A percentile compares a stretch with the other conserved stretches of the same genome.
These are phyloP conservation scores for Eupeodes corollae DNA, from an alignment of 1,140 invertebrate genomes.

Conservation along the genomic window DNA sequence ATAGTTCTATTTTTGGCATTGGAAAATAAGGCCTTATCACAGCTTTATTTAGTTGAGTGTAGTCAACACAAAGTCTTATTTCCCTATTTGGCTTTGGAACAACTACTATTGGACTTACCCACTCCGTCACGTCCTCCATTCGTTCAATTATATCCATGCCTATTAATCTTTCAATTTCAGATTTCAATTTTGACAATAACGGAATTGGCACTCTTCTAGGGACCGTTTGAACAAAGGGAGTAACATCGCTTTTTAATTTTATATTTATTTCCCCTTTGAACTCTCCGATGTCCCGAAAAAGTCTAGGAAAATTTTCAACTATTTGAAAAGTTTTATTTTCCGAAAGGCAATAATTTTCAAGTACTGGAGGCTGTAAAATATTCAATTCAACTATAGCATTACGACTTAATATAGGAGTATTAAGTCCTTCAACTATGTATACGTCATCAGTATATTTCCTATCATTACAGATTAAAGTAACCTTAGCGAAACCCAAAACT, in stretches of 20 bases:
- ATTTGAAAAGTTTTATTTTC: constrained; percentile 2
- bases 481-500: too few relatives aligned
- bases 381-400: too few relatives aligned
- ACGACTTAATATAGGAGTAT: too few relatives aligned
- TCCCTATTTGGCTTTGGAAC: too few relatives aligned
- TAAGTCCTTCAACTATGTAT: too few relatives aligned
- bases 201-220: constrained; percentile 18
- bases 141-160: constrained; percentile 21
- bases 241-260: constrained; percentile 4
- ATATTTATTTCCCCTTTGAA: neutral
- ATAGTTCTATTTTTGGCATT: constrained; percentile 17
- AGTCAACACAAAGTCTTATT: constrained; percentile 27
- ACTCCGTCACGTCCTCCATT: constrained; percentile 28
- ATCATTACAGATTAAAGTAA: too few relatives aligned
- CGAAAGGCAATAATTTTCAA: neutral
- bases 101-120: constrained; percentile 35
- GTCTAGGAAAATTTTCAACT: neutral
- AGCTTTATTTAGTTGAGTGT: too few relatives aligned
- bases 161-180: constrained; percentile 14
- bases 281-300: too few relatives aligned
- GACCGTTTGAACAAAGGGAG: constrained; percentile 7
- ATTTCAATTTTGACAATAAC: too few relatives aligned
- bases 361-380: too few relatives aligned
- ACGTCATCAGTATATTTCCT: too few relatives aligned
- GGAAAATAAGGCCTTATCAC: too few relatives aligned